Conservation (phyloP, 2,113 vertebrate genomes). For the Phoenicopterus ruber region DNA sequence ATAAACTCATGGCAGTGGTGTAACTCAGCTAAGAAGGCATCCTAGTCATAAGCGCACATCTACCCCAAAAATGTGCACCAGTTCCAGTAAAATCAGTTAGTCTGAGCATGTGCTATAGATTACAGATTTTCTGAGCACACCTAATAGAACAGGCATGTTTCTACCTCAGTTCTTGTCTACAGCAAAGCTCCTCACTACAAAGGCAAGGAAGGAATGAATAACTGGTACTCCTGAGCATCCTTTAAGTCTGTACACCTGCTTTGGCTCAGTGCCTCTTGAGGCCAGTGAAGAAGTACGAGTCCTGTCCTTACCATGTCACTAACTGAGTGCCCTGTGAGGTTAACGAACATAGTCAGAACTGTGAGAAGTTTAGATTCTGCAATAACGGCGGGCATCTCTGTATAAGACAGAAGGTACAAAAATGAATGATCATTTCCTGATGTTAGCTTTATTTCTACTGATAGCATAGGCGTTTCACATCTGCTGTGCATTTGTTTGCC, state of each 20-base stretch:
- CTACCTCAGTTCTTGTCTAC: not conserved
- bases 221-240: not conserved
- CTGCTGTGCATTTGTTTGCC: not conserved
- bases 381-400: fast-evolving
- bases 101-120: not conserved
- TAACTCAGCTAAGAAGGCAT: not conserved
- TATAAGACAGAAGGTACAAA: not conserved
- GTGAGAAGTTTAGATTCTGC: not conserved
- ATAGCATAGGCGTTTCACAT: not conserved
- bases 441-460: not conserved
- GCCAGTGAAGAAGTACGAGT: not conserved
- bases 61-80: not conserved
- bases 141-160: not conserved
- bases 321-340: not conserved
- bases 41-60: not conserved
- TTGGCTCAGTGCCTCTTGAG: not conserved
- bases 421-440: not conserved
- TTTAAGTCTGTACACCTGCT: not conserved
- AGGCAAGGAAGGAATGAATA: not conserved
- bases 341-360: not conserved
- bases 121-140: not conserved
- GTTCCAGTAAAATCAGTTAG: not conserved
- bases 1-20: not conserved
- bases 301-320: not conserved
- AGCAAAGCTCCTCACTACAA: not conserved